Base-by-base conservation (phyloP, 1,140 invertebrate species). In the Procambarus clarkii region DNA sequence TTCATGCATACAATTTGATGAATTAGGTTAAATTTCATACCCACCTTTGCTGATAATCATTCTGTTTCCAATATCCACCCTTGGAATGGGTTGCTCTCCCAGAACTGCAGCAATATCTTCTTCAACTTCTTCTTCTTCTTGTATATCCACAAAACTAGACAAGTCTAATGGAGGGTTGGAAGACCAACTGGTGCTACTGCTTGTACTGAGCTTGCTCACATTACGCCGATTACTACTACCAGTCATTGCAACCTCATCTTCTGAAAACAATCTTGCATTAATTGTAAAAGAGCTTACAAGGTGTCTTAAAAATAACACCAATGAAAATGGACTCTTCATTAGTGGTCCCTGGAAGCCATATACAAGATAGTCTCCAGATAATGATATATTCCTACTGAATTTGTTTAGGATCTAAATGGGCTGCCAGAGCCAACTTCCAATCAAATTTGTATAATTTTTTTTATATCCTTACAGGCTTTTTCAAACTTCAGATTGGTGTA, bases 21-120 rank as follows among this genome's bases (percentile, higher is more conserved):
- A 54, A 54, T 54, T 13, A 54, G 8, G 13, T 54, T 54, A 54
- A 54, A 54, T 64, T 18, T 18, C 1, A 64, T 64, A 4, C 60
- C 60, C 83, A 92, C 91, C 80, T 92, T 88, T 87, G 48, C 91
- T 87, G 18, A 83, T 80, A 54, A 83, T 24, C 54, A 83, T 92
- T 18, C 91, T 87, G 54, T 92, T 83, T 46, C 83, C 54, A 83
- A 92, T 88, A 77, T 82, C 71, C 24, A 83, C 79, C n/a, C 69
- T 58, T 46, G 79, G 54, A 54, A 60, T 48, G 48, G 48, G 21
- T 34, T 82, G 78, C 3, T 76, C 60, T 76, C 74, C 81, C 21
- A 83, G 18, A 60, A 80, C 85, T 21, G 74, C 48, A 18, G 69
- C 50, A 21, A 92, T 60, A 24, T 88, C 91, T 45, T 87, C 91